Base-by-base conservation (phyloP, 2,888 invertebrate species). In the Catocala sponsa region DNA sequence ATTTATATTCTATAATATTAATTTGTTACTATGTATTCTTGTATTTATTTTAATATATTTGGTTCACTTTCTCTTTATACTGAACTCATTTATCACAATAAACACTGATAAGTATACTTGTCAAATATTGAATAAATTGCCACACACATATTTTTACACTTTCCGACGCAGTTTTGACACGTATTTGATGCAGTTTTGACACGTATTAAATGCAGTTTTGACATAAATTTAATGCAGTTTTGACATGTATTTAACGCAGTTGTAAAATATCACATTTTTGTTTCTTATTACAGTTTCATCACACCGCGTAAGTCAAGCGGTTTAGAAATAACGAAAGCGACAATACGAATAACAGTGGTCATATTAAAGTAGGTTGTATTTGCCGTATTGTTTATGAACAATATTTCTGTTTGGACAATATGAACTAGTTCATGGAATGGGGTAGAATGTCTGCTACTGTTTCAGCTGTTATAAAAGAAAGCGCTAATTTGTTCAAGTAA, bases 321-420 rank as follows among this genome's bases (percentile, higher is more conserved):
- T 60, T 54, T 50, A 48, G 62, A 48, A 50, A 63, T 63, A 63
- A 57, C 51, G 65, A 72, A 71, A 55, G 63, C 62, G 70, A 79
- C 79, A 54, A 60, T 51, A 33, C 6, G 49, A 61, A 58, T 55
- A 59, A 38, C 55, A 52, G 38, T 7, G 46, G 48, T 15, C 47
- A 59, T 77, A 75, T 13, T 77, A 72, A 73, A 65, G 76, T 79
- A 70, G 85, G 84, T 66, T 69, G 52, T 86, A 70, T 87, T 85
- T 86, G 78, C 59, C 46, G 47, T 81, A 66, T 67, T 63, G 51
- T 68, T 84, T 84, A 81, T 70, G 74, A 65, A 54, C 67, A 65
- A 70, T 76, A 70, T 63, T 63, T 54, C 25, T 76, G 56, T 76
- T 72, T 72, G 65, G 38, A 58, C 55, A 61, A 32, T 42, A 0